These are phyloP conservation scores for Drosophila planitibia DNA, from an alignment of 2,888 invertebrate genomes.

Conservation along the genomic window DNA sequence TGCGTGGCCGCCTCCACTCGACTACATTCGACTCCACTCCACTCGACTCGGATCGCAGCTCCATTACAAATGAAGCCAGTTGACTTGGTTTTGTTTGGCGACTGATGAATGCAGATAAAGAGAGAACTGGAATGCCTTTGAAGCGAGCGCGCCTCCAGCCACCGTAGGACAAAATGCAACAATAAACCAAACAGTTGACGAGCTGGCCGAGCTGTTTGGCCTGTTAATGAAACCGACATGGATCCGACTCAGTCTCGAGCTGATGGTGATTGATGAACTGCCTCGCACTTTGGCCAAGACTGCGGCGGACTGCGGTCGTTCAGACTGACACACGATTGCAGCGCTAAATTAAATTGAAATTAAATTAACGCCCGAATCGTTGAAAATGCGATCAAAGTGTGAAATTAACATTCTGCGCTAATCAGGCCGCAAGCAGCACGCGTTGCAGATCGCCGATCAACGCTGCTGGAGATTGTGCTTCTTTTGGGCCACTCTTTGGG, in stretches of 20 bases:
- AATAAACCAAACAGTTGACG: slow-evolving; percentile 74
- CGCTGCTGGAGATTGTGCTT: slow-evolving; percentile 20
- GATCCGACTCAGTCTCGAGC: slow-evolving; percentile 19
- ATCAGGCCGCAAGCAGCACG: slow-evolving; percentile 69
- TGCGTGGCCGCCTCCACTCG: slow-evolving; percentile 72
- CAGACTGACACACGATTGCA: slow-evolving; percentile 35
- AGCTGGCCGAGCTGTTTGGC: slow-evolving; percentile 44
- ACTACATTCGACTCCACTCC: not conserved
- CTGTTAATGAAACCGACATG: slow-evolving; percentile 71
- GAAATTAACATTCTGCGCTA: slow-evolving; percentile 82
- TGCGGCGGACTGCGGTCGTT: not conserved
- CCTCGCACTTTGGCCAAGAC: slow-evolving; percentile 21
- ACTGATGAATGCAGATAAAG: slow-evolving; percentile 81
- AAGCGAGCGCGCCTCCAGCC: slow-evolving; percentile 59
- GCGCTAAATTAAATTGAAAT: slow-evolving; percentile 78
- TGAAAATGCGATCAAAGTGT: slow-evolving; percentile 81
- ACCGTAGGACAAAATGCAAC: slow-evolving; percentile 77
- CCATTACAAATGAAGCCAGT: slow-evolving; percentile 81
- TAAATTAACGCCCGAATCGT: slow-evolving; percentile 75
- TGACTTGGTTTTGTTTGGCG: slow-evolving; percentile 81
- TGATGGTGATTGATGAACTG: slow-evolving; percentile 73
- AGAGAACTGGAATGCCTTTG: slow-evolving; percentile 70
- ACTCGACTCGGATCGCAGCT: slow-evolving; percentile 26
- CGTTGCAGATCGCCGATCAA: slow-evolving; percentile 43
- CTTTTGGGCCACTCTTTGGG: slow-evolving; percentile 23